A percentile compares a stretch with the other conserved stretches of the same genome.
These are phyloP conservation scores for Scolopax mira DNA, from an alignment of 2,113 vertebrate species.

Conservation along the genomic window DNA sequence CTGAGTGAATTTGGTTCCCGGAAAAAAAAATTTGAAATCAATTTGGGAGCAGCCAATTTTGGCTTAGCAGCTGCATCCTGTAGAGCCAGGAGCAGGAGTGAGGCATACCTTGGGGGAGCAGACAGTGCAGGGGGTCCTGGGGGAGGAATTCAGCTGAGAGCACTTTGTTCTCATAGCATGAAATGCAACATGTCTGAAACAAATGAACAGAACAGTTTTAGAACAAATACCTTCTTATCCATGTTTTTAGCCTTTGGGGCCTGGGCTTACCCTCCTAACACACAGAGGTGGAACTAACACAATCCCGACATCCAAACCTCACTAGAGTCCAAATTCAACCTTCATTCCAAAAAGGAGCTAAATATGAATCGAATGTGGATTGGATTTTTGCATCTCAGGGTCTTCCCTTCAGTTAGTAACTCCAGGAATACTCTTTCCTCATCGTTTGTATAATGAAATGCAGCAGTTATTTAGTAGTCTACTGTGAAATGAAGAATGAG, in stretches of 20 bases:
- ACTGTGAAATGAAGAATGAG: background rate
- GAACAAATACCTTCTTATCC: background rate
- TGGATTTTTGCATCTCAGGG: background rate
- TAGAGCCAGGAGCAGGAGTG: background rate
- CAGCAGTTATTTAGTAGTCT: background rate
- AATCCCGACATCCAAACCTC: background rate
- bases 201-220: background rate
- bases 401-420: background rate
- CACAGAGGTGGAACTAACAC: background rate
- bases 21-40: conserved; percentile 22
- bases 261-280: background rate
- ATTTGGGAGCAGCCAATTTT: background rate
- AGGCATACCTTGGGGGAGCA: background rate
- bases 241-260: background rate
- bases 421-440: background rate
- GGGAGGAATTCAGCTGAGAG: background rate
- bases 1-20: background rate
- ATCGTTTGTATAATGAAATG: background rate
- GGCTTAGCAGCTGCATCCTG: background rate
- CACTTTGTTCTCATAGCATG: background rate
- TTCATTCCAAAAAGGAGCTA: background rate
- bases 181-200: background rate
- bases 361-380: background rate
- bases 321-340: background rate
- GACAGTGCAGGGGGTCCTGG: background rate